Conservation (phyloP, 2,797 vertebrate genomes). For the Hafferia zeledoni region DNA sequence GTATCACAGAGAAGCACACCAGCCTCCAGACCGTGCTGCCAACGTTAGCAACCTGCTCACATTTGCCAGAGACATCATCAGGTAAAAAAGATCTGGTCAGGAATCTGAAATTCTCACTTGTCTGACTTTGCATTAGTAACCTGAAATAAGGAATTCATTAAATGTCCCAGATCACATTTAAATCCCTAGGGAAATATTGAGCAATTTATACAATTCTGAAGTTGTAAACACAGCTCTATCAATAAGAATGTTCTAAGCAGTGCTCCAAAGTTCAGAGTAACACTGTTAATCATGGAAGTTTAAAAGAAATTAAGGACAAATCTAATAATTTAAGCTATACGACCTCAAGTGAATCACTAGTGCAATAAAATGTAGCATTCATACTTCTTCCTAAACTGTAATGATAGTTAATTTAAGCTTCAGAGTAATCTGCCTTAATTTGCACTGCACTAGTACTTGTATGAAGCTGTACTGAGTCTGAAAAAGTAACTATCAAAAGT, state of each 20-base stretch:
- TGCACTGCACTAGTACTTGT: neutral
- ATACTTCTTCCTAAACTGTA: neutral
- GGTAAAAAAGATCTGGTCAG: neutral
- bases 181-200: neutral
- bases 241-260: neutral
- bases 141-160: neutral
- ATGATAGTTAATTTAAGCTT: neutral
- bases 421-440: neutral
- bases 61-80: neutral
- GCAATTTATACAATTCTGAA: neutral
- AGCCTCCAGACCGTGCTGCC: neutral
- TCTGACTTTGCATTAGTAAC: neutral
- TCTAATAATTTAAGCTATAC: neutral
- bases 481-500: neutral
- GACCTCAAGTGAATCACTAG: neutral
- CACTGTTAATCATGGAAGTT: neutral
- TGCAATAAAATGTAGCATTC: neutral
- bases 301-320: neutral
- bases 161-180: neutral
- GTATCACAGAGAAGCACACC: neutral
- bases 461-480: neutral
- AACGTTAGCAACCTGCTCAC: accelerated
- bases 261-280: neutral
- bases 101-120: neutral
- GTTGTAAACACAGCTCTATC: neutral